Base-by-base conservation (phyloP, 1,140 invertebrate genomes). In the Zaprionus africanus region DNA sequence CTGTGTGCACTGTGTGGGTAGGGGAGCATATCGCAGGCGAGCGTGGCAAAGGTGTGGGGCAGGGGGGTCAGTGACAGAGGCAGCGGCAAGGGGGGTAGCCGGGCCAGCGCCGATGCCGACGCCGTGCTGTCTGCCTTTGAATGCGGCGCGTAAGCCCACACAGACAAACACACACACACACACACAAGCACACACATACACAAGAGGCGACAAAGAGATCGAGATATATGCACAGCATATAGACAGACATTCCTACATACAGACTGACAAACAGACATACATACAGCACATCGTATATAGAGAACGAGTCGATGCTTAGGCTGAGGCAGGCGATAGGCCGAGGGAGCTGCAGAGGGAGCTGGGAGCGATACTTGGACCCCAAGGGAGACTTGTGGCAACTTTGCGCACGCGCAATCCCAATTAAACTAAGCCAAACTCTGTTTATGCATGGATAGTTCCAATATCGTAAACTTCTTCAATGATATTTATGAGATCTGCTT, bases 41-140 rank as follows among this genome's bases (percentile, higher is more conserved):
- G 15, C 38, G 11, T 51, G 19, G 46, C 11, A 22, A 26, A 15
- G 3, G 31, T 31, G 9, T 31, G 28, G 7, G 19, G 53, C 5
- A 4, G 46, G 43, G 58, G 34, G 49, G 17, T 24, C 57, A 57
- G 53, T 4, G 17, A 12, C 13, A 53, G 34, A 4, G 19, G 17
- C 5, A 24, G 7, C 34, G 13, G 9, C 36, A 34, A 4, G 46
- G 17, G 59, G 4, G 31, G 51, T 17, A 19, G 24, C n/a, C 7
- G 26, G 22, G 56, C 57, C 60, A 54, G 57, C 62, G 74, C 63
- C 66, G 68, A 68, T 79, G 76, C 67, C 76, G 84, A 82, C 84
- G 84, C 84, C 84, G 84, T 80, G 84, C 84, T 88, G 84, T 88
- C 84, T 88, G 84, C 85, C 81, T 90, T 84, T 84, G 74, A 90